Percentiles rank a stretch among this genome's conserved stretches.
These are phyloP conservation scores for Micrasema longulum DNA, from an alignment of 1,140 invertebrate species.

Conservation along the genomic window DNA sequence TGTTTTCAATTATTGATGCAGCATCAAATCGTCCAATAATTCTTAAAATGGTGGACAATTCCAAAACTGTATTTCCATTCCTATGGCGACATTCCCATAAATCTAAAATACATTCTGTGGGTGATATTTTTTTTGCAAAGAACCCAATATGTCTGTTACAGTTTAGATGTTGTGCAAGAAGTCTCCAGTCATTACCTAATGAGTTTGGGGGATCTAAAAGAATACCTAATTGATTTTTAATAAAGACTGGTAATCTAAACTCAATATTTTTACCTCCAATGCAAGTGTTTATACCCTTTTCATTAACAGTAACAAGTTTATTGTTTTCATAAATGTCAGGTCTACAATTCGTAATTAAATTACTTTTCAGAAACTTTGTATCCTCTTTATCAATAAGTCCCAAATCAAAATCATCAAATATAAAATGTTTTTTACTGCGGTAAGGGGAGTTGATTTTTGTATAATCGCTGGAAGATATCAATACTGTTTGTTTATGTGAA, in stretches of 20 bases:
- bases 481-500: constrained; percentile 66
- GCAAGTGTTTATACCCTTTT: constrained; percentile 69
- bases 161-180: constrained; percentile 88
- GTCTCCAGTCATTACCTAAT: constrained; percentile 94
- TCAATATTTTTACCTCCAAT: constrained; percentile 66
- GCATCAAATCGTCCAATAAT: constrained; percentile 94
- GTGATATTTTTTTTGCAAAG: constrained; percentile 94
- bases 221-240: constrained; percentile 87
- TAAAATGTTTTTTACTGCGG: not conserved
- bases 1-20: constrained; percentile 83
- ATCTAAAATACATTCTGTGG: constrained; percentile 95
- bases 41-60: constrained; percentile 88
- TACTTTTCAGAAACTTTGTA: constrained; percentile 49
- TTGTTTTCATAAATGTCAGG: constrained; percentile 60
- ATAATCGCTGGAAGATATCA: constrained; percentile 55
- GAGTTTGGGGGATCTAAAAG: constrained; percentile 91
- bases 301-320: constrained; percentile 69
- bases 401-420: no score
- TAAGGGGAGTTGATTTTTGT: constrained; percentile 36
- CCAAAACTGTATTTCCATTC: constrained; percentile 87
- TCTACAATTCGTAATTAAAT: constrained; percentile 58
- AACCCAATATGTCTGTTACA: constrained; percentile 97
- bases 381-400: constrained; percentile 43
- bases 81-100: constrained; percentile 94
- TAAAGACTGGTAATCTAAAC: constrained; percentile 82